Evolutionary conservation across 2,797 vertebrate genomes (phyloP).

Genomic region (Zonotrichia albicollis): DNA sequence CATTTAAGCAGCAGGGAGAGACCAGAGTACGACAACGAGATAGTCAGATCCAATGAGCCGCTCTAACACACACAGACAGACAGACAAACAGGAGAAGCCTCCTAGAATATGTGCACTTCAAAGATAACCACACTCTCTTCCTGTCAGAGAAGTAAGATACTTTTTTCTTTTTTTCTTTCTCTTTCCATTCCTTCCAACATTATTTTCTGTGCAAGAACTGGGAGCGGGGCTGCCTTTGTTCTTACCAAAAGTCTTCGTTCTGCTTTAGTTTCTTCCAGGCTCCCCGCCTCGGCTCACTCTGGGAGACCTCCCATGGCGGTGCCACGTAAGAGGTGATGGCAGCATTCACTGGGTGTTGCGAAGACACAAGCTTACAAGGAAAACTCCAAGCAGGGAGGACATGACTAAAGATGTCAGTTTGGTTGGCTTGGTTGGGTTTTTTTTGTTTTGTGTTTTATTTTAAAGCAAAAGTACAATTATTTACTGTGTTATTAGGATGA

Average conservation of each 20-base stretch:
- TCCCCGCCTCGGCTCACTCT: constrained; percentile 64
- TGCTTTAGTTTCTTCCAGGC: constrained; percentile 68
- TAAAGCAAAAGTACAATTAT: constrained; percentile 76
- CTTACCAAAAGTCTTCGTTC: constrained; percentile 73
- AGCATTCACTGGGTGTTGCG: constrained; percentile 71
- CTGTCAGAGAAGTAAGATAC: constrained; percentile 64
- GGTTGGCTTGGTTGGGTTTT: constrained; percentile 48
- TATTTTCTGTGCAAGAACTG: constrained; percentile 61
- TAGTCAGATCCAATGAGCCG: constrained; percentile 55
- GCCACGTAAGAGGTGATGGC: constrained; percentile 67
- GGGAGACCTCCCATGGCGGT: constrained; percentile 67
- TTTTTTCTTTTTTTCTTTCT: not conserved
- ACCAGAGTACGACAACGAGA: constrained; percentile 56
- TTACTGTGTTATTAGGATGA: constrained; percentile 71
- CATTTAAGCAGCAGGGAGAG: constrained; percentile 69
- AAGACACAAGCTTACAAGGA: constrained; percentile 75
- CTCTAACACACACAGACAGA: constrained; percentile 62
- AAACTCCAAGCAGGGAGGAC: constrained; percentile 74
- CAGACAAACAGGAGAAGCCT: constrained; percentile 69
- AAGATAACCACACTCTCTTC: constrained; percentile 71
- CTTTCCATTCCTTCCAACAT: constrained; percentile 66
- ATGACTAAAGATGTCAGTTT: constrained; percentile 72
- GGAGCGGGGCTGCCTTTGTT: constrained; percentile 65
- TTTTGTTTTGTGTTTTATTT: constrained; percentile 70
- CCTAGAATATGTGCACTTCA: constrained; percentile 70